Percentiles rank a stretch among this genome's conserved stretches.
phyloP scores from a whole-genome alignment of 1,140 invertebrate species.

The Lepidotrigona ventralis region DNA sequence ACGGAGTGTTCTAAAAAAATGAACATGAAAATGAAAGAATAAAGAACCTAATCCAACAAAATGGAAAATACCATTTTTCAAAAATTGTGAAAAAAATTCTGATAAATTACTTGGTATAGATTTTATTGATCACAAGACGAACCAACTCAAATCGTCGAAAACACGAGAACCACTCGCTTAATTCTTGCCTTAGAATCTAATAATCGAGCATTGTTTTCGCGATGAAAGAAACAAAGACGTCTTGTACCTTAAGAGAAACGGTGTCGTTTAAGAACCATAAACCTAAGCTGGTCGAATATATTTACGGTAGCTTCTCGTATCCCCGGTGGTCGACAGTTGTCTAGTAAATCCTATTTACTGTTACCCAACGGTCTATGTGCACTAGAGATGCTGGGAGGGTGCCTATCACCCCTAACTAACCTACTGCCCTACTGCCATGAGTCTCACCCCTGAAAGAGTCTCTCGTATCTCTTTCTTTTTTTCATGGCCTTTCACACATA shows the following conservation, averaged over 20 bases:
- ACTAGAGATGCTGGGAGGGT: slow-evolving; percentile 69
- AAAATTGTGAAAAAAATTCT: too few species aligned
- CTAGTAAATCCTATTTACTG: slow-evolving; percentile 74
- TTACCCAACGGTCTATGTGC: slow-evolving; percentile 62
- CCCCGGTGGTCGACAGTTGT: slow-evolving; percentile 68
- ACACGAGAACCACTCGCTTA: background rate
- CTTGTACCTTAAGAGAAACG: background rate
- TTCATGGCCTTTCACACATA: slow-evolving; percentile 33
- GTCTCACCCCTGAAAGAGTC: slow-evolving; percentile 67
- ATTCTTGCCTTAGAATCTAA: background rate
- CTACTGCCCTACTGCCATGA: slow-evolving; percentile 77
- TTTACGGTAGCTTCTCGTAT: slow-evolving; percentile 52
- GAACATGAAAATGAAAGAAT: too few species aligned
- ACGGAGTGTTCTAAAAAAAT: too few species aligned
- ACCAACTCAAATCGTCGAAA: background rate
- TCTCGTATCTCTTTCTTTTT: slow-evolving; percentile 34
- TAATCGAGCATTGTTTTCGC: background rate
- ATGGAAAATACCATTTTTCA: too few species aligned
- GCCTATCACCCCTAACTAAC: slow-evolving; percentile 76
- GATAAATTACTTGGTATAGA: too few species aligned
- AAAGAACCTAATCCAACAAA: too few species aligned
- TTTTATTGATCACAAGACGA: background rate
- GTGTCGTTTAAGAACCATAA: slow-evolving; percentile 60
- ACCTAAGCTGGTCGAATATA: slow-evolving; percentile 61
- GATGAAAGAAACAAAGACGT: background rate